Conservation (phyloP, 2,797 vertebrate species). For the Triplophysa bombifrons region DNA sequence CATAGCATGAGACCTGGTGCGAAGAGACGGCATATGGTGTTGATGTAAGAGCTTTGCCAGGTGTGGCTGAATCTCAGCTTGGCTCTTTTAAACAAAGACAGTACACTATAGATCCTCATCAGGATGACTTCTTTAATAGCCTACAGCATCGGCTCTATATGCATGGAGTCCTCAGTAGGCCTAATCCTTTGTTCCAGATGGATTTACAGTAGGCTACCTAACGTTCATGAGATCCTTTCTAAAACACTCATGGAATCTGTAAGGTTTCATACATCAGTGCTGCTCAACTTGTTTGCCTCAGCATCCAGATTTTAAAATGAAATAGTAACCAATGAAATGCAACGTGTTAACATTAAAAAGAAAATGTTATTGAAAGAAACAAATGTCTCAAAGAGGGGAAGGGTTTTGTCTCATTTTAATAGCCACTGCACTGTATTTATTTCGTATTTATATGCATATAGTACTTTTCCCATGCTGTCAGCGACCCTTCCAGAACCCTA, state of each 20-base stretch:
- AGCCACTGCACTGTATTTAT: too few relatives aligned
- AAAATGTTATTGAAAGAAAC: too few relatives aligned
- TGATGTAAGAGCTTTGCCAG: constrained; percentile 51
- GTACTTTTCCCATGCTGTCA: too few relatives aligned
- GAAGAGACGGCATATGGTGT: constrained; percentile 51
- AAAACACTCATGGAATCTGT: background rate
- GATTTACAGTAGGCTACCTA: background rate
- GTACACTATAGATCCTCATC: constrained; percentile 20
- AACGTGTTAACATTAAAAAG: too few relatives aligned
- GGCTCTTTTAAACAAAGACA: constrained; percentile 16
- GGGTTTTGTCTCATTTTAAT: background rate
- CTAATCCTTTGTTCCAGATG: background rate
- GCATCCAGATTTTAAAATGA: background rate
- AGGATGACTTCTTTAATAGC: constrained; percentile 5
- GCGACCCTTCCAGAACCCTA: background rate
- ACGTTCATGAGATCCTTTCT: background rate
- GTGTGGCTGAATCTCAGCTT: constrained; percentile 43
- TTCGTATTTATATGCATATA: too few relatives aligned
- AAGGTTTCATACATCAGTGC: background rate
- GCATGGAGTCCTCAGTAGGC: background rate
- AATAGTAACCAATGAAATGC: too few relatives aligned
- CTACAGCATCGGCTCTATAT: background rate
- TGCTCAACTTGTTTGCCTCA: background rate
- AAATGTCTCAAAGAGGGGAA: too few relatives aligned
- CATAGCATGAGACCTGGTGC: constrained; percentile 40